Conservation (phyloP, 2,797 vertebrate species). For the Chaetophractus vellerosus region DNA sequence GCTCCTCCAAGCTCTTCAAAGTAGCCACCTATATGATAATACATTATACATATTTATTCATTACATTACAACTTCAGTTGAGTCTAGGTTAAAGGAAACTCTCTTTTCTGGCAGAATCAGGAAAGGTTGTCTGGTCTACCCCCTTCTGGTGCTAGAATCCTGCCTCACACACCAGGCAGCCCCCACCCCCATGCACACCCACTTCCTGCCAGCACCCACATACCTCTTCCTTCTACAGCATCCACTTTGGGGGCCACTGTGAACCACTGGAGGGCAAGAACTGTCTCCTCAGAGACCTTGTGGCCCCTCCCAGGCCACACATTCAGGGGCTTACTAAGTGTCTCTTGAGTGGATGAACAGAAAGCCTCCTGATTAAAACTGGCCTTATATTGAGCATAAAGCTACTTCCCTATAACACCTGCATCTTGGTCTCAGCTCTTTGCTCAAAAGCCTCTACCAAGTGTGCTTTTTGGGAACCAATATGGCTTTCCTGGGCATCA, state of each 20-base stretch:
- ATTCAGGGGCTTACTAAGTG: neutral
- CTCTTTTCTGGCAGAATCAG: neutral
- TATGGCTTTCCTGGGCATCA: rapidly evolving
- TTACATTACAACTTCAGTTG: neutral
- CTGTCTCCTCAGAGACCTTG: neutral
- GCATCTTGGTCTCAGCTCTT: neutral
- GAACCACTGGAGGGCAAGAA: neutral
- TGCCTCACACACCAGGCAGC: neutral
- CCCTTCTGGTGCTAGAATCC: neutral
- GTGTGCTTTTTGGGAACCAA: neutral
- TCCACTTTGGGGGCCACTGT: neutral
- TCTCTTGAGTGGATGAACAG: neutral
- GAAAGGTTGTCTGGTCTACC: neutral
- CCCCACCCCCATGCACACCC: too few species aligned
- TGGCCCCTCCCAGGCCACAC: neutral
- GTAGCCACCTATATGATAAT: rapidly evolving
- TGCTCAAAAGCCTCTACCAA: neutral
- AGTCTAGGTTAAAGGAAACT: neutral
- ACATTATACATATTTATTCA: neutral
- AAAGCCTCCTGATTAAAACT: neutral
- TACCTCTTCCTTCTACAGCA: neutral
- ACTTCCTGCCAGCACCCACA: neutral
- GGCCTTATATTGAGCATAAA: neutral
- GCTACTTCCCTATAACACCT: neutral
- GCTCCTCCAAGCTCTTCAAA: neutral